Evolutionary conservation across 2,797 vertebrate species (phyloP), one percentile per base, ranked within the genome.

Genomic region (Fringilla coelebs): DNA sequence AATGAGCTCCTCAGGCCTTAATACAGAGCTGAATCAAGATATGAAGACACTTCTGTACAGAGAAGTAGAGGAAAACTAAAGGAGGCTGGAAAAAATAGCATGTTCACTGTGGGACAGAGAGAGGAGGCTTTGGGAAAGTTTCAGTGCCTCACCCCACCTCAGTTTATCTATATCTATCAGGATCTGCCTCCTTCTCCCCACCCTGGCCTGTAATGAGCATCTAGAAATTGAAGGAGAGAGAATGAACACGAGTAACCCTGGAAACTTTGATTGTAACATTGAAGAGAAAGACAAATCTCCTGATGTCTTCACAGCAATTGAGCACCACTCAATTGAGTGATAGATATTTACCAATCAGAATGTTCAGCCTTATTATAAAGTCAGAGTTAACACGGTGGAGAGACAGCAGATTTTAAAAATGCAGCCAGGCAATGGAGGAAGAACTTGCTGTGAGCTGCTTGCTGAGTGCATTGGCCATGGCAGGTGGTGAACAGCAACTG

Each of bases 11-110:
- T 11, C 25, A 40, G 38, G 4, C 26, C 28, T 57, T 68, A 36
- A 29, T 7, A 34, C 17, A 77, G 29, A 73, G 21, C 26, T 52
- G 31, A 20, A 68, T 28, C 19, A 36, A 77, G 34, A 49, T 7
- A 55, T 1, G 1, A 52, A 52, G 17, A 12, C 11, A 73, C 3
- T 32, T n/a, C n/a, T 0, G 3, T 22, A 28, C 6, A 52, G 24
- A 66, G 11, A 15, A 46, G 3, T 15, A 61, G 29, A 38, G 46
- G 1, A 88, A 89, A 85, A 17, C 11, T 43, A 57, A 65, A 74
- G 17, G 5, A 67, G 6, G 11, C 11, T 60, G 45, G 21, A 17
- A 63, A 68, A 60, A 55, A 3, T 3, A 67, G 9, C 28, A 36
- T 12, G 2, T 17, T 3, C 43, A 38, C 3, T 11, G 15, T 43